Evolutionary conservation across 2,113 vertebrate genomes (phyloP).

Genomic region (Machaerirhynchus nigripectus): DNA sequence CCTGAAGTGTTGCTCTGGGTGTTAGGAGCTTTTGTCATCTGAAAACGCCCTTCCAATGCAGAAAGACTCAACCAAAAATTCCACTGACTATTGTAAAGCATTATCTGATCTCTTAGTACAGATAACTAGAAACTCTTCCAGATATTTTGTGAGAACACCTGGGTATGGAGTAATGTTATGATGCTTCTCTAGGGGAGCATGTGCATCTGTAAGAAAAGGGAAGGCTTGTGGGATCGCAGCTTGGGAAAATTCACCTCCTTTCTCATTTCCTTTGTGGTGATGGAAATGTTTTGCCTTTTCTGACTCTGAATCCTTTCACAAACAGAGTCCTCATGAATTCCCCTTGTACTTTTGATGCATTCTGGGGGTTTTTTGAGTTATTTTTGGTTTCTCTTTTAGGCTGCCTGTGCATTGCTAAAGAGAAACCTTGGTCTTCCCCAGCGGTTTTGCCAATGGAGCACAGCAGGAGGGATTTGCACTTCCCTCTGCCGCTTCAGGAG

Average conservation of each 20-base stretch:
- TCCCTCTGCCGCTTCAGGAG: neutral
- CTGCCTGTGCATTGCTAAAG: neutral
- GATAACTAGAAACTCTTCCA: neutral
- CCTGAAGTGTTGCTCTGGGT: neutral
- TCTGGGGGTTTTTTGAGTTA: neutral
- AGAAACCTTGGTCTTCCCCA: neutral
- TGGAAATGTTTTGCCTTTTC: neutral
- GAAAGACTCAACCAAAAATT: neutral
- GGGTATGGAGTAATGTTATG: neutral
- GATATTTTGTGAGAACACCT: neutral
- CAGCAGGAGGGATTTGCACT: accelerated
- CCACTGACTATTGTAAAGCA: neutral
- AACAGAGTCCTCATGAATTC: neutral
- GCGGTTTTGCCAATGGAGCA: neutral
- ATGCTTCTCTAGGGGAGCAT: neutral
- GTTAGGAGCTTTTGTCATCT: neutral
- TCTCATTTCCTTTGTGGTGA: neutral
- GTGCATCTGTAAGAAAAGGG: neutral
- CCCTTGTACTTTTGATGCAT: neutral
- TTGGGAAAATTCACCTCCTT: accelerated
- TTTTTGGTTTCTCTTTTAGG: neutral
- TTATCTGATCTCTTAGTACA: neutral
- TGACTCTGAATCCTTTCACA: neutral
- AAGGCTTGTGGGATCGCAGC: neutral
- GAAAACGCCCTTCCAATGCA: neutral